Base-by-base conservation (phyloP, 1,140 invertebrate species). In the Lepidurus arcticus region DNA sequence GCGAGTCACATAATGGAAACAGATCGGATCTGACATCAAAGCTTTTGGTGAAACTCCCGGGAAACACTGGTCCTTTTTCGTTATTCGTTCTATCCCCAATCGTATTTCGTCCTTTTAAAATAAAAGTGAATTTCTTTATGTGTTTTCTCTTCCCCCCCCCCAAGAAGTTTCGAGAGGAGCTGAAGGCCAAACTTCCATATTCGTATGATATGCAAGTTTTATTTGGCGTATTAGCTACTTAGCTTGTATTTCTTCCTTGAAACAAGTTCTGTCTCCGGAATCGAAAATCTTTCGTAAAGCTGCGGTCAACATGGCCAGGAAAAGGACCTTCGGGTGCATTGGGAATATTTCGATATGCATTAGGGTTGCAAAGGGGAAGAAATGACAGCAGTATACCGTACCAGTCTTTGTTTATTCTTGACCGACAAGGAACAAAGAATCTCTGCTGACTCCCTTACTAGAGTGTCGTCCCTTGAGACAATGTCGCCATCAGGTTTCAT, bases 1-100 rank as follows among this genome's bases (percentile, higher is more conserved):
- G 9, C 21, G 7, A 65, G 53, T 65, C 53, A 65, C 53, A 65
- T 65, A 65, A 65, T 65, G 53, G 9, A 65, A 65, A 65, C 53
- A 65, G 53, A 65, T 65, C 21, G 16, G n/a, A 21, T 65, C n/a
- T 65, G 53, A 65, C 53, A 65, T 65, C 53, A 65, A 65, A 65
- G 53, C 21, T 21, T 13, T 7, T 1, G 13, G 13, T 13, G 16
- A 65, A 65, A 65, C 53, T 65, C 53, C 53, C 7, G 53, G 53
- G 53, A 65, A 65, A 65, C 53, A 65, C n/a, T 65, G 21, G 53
- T 7, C 53, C 21, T 65, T 65, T 65, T 65, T 13, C 1, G 16
- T 65, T 16, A 16, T 65, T 65, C 53, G 45, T 10, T 9, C 3
- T 21, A 0, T 8, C 34, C 34, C 34, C 34, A 34, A 3, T 34